Conservation (phyloP, 2,797 vertebrate species). For the Neosilurus mollespiculum region DNA sequence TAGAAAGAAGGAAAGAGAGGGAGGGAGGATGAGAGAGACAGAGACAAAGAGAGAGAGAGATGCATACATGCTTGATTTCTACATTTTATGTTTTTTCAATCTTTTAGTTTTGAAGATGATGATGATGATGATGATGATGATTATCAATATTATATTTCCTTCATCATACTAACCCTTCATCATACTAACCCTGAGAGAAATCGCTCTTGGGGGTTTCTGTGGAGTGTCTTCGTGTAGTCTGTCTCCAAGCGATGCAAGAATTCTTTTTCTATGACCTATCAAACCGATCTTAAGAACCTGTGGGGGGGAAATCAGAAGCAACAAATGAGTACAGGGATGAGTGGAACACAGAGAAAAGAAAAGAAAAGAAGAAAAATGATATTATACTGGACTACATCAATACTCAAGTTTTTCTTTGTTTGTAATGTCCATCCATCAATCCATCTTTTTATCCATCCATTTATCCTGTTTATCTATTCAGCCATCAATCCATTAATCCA, state of each 20-base stretch:
- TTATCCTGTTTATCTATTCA: no score
- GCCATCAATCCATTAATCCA: no score
- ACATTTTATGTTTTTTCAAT: not conserved
- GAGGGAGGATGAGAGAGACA: not conserved
- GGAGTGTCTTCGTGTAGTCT: conserved; percentile 94
- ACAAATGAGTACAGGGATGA: not conserved
- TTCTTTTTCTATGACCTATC: conserved; percentile 93
- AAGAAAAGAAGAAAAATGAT: not conserved
- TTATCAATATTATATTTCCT: not conserved
- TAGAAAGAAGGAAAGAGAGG: not conserved
- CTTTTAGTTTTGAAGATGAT: no score
- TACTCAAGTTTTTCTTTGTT: no score
- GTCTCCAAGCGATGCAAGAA: conserved; percentile 93
- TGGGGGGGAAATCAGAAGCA: conserved; percentile 45
- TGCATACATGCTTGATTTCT: not conserved
- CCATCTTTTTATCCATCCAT: no score
- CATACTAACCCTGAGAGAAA: conserved; percentile 88
- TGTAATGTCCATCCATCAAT: no score
- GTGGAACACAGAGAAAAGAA: not conserved
- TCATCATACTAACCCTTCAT: conserved; percentile 73
- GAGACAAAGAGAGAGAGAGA: not conserved
- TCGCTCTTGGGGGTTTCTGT: conserved; percentile 94
- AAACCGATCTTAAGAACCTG: conserved; percentile 95
- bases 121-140: not conserved
- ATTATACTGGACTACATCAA: no score